phyloP scores from a whole-genome alignment of 2,888 invertebrate genomes.

The Kuschelorhynchus macadamiae region DNA sequence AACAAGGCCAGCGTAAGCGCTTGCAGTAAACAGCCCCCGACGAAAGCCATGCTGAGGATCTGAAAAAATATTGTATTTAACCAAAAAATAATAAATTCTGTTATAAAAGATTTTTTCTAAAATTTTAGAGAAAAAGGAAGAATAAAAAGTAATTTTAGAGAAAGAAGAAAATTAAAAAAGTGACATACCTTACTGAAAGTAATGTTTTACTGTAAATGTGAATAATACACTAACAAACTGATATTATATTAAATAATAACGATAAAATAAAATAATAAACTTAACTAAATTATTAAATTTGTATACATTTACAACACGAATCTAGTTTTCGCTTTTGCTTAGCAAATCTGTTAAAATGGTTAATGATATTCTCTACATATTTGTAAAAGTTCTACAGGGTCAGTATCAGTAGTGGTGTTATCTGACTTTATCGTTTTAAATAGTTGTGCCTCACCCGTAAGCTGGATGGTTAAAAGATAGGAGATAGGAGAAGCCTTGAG shows the following conservation, averaged over 20 bases:
- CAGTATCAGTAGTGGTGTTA: conserved; percentile 12
- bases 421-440: conserved; percentile 10
- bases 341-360: conserved; percentile 14
- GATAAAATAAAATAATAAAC: conserved; percentile 5
- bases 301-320: conserved; percentile 14
- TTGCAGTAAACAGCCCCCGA: too few relatives aligned
- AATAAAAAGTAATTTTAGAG: too few relatives aligned
- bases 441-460: conserved; percentile 24
- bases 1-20: too few relatives aligned
- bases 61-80: too few relatives aligned
- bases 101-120: too few relatives aligned
- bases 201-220: not conserved
- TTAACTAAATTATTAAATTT: conserved; percentile 1
- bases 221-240: not conserved
- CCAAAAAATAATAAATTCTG: too few relatives aligned
- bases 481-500: too few relatives aligned
- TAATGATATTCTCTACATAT: conserved; percentile 16
- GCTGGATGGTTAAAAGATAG: conserved; percentile 16
- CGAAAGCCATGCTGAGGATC: too few relatives aligned
- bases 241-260: not conserved
- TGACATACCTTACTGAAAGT: too few relatives aligned
- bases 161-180: too few relatives aligned
- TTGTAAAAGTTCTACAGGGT: conserved; percentile 10
- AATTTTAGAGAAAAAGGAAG: too few relatives aligned
- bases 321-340: conserved; percentile 19